Percentiles rank a stretch among this genome's conserved stretches.
phyloP scores from a whole-genome alignment of 2,113 vertebrate species.

The Myotis davidii region DNA sequence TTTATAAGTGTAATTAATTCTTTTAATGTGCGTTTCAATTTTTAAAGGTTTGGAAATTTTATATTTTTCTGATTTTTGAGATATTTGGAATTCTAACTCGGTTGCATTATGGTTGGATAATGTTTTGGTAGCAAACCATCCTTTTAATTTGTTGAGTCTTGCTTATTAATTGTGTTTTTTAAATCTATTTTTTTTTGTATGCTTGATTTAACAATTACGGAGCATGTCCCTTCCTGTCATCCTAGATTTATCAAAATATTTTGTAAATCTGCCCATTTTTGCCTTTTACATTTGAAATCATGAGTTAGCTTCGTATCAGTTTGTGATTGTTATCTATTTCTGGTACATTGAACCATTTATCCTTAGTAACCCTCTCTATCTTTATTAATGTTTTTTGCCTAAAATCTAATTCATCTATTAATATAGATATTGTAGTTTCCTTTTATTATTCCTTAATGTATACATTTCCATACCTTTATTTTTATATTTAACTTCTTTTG shows the following conservation, averaged over 20 bases:
- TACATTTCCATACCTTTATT: neutral
- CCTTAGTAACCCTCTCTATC: neutral
- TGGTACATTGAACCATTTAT: neutral
- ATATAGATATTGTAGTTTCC: neutral
- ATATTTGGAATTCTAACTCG: conserved; percentile 31
- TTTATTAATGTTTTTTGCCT: neutral
- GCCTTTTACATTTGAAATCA: neutral
- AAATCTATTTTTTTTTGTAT: neutral
- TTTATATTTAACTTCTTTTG: neutral
- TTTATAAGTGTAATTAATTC: neutral
- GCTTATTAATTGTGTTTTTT: neutral
- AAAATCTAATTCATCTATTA: neutral
- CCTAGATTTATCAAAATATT: neutral
- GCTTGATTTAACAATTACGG: neutral
- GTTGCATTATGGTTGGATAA: neutral
- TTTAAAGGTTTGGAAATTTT: conserved; percentile 17
- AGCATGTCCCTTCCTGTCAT: neutral
- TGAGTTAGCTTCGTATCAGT: neutral
- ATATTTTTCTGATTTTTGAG: neutral
- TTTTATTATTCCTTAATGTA: neutral
- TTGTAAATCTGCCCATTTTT: conserved; percentile 6
- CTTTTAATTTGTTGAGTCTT: conserved; percentile 18
- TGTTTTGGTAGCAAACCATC: neutral
- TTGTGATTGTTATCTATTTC: neutral
- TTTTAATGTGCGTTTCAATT: neutral